Evolutionary conservation across 1,140 invertebrate species (phyloP), one percentile per base, ranked within the genome.

Genomic region (Orius laevigatus): DNA sequence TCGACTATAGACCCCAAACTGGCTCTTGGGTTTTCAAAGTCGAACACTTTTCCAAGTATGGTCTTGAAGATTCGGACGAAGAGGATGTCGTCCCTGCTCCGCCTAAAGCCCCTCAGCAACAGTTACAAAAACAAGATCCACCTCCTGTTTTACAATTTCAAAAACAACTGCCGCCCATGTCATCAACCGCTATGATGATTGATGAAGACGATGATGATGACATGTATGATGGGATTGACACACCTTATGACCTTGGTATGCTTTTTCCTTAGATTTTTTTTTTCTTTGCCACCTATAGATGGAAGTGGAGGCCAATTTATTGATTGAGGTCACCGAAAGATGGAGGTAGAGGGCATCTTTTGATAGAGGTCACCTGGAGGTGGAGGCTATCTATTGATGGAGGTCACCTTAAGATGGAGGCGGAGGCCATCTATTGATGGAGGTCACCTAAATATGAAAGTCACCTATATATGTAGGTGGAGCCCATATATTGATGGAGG

Each of bases 1-100:
- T 95, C 11, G 93, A 98, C 59, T 98, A 98, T 64, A 71, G 87
- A 1, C 84, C 92, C 0, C 82, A 89, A 61, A 95, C 88, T 34
- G 95, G 95, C 6, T 92, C 89, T 14, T 98, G 94, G 94, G 90
- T 84, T 25, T 89, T 85, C 56, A 81, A 83, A 62, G 90, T 94
- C 19, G 81, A 91, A 51, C 93, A 97, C 67, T 98, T 97, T 64
- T 95, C 91, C 1, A 96, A 96, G 62, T 97, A 98, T 65, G 90
- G 88, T 2, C 66, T 95, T 5, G 80, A 81, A 48, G 91, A 94
- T 58, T 85, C 82, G 0, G 88, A 93, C 59, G 86, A 91, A 52
- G 88, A 90, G 34, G 80, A 82, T 20, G 73, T 72, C 43, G 61
- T 59, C n/a, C 41, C 59, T 3, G 49, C 34, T 19, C 11, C 19